phyloP scores from a whole-genome alignment of 2,113 vertebrate genomes.

The Mugil cephalus region DNA sequence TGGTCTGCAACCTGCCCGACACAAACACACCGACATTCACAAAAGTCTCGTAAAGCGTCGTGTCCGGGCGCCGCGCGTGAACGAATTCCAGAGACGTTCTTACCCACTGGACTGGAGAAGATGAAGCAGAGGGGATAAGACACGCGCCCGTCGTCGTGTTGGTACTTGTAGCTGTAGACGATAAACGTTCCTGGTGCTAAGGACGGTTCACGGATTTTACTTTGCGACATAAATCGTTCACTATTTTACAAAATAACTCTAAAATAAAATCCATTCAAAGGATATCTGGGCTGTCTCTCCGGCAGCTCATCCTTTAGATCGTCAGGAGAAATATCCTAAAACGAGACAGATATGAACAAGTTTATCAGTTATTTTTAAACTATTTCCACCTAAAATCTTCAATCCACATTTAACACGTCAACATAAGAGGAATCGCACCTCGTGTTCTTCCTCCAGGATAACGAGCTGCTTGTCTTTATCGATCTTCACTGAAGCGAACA shows the following conservation, averaged over 20 bases:
- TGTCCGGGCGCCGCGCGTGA: rapidly evolving
- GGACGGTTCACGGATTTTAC: constrained; percentile 70
- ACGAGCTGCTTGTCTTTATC: constrained; percentile 95
- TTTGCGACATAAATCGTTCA: background rate
- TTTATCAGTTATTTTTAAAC: no score
- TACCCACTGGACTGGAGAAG: constrained; percentile 97
- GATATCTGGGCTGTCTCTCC: constrained; percentile 88
- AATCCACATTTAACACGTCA: background rate
- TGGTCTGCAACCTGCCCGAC: constrained; percentile 90
- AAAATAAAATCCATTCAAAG: constrained; percentile 56
- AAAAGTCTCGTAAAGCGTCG: rapidly evolving
- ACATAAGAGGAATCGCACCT: constrained; percentile 82
- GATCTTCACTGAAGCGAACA: constrained; percentile 91
- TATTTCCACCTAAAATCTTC: background rate
- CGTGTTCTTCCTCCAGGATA: constrained; percentile 94
- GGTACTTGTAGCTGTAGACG: constrained; percentile 98
- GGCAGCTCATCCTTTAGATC: constrained; percentile 84
- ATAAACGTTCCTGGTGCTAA: constrained; percentile 93
- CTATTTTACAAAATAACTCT: no score
- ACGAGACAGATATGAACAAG: constrained; percentile 1
- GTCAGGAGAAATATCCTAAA: constrained; percentile 85
- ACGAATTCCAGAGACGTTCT: constrained; percentile 55
- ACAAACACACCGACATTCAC: background rate
- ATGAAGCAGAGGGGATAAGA: constrained; percentile 99
- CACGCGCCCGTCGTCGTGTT: constrained; percentile 94